Evolutionary conservation across 2,888 invertebrate genomes (phyloP), one percentile per base, ranked within the genome.

Genomic region (Alviniconcha strummeri): DNA sequence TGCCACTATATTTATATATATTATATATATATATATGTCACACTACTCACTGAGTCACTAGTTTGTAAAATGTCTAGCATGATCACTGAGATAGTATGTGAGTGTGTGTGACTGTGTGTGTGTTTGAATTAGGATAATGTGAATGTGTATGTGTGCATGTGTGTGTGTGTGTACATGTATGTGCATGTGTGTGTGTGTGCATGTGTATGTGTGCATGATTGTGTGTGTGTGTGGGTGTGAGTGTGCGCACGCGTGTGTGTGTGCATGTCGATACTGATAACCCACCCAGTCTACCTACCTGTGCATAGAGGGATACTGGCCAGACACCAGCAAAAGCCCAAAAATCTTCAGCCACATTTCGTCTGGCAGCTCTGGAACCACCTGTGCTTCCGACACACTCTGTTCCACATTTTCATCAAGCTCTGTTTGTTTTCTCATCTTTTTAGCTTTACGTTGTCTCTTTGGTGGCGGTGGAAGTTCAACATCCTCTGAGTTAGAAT

Each of bases 311-410:
- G 84, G 84, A 78, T 84, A 84, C 67, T 84, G 84, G 36, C 84
- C 60, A 19, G 71, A 71, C 15, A 54, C 56, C 6, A 78, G 77
- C 71, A 84, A 60, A 72, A 81, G 81, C 54, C 77, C 64, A 55
- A 84, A 84, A 52, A 84, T 84, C 74, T 84, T 81, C 15, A 84
- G 60, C 84, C 84, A 84, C 17, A 84, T 84, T 56, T 84, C 84
- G 69, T 57, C 81, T 60, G 72, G 78, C 79, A 84, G 81, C 78
- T 19, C 71, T 57, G 67, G 78, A 84, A 15, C 72, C 76, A 54
- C 84, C 69, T 17, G 72, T 56, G 67, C 72, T 74, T 64, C 81
- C 11, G 17, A 78, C 60, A 54, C 81, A 55, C 5, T 36, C 36
- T 36, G 8, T 52, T 17, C 19, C 17, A 54, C 15, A 52, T 55